phyloP scores from a whole-genome alignment of 2,113 vertebrate species.

The Phasianus colchicus region DNA sequence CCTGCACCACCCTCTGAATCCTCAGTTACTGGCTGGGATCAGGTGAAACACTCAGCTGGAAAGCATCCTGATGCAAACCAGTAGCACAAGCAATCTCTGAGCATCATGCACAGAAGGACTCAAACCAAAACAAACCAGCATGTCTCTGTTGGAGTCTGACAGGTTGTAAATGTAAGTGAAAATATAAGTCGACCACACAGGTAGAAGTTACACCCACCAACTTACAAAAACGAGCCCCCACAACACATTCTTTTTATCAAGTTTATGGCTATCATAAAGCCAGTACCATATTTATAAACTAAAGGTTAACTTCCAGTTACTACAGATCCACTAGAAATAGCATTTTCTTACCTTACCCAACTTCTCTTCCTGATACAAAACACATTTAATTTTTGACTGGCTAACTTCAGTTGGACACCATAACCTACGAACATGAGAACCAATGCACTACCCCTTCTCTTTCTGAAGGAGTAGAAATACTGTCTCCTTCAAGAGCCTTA shows the following conservation, averaged over 20 bases:
- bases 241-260: neutral
- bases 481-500: neutral
- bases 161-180: neutral
- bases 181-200: neutral
- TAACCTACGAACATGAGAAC: neutral
- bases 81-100: accelerated
- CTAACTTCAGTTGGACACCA: neutral
- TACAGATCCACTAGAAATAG: neutral
- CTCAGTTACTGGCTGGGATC: neutral
- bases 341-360: neutral
- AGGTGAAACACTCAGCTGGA: neutral
- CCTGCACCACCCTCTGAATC: neutral
- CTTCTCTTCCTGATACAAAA: neutral
- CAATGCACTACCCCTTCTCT: neutral
- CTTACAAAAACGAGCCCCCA: neutral
- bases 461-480: neutral
- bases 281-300: neutral
- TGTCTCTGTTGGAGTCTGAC: neutral
- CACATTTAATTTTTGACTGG: neutral
- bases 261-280: neutral
- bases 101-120: neutral
- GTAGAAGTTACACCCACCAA: neutral
- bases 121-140: neutral
- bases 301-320: neutral
- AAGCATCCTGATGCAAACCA: neutral